These are phyloP conservation scores for Lindbergichthys nudifrons DNA, from an alignment of 2,797 vertebrate species.

Conservation along the genomic window DNA sequence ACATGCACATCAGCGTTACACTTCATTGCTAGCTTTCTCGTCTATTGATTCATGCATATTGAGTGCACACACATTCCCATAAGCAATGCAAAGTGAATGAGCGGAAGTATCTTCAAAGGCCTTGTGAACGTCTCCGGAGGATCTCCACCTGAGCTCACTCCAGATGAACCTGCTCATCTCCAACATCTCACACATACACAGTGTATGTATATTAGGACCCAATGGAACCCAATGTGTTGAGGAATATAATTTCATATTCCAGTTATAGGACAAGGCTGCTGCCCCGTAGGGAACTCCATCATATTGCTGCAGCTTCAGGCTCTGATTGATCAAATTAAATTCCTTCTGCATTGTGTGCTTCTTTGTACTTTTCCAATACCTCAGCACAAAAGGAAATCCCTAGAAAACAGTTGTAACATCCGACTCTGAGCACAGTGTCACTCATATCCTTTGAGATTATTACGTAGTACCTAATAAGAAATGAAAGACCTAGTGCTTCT, in stretches of 20 bases:
- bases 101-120: conserved; percentile 47
- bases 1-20: background rate
- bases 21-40: background rate
- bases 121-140: conserved; percentile 33
- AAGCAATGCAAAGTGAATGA: conserved; percentile 31
- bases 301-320: conserved; percentile 35
- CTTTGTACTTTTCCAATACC: conserved; percentile 43
- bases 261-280: conserved; percentile 36
- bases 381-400: conserved; percentile 22
- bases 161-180: conserved; percentile 38
- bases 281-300: conserved; percentile 30
- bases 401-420: conserved; percentile 34
- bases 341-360: conserved; percentile 34
- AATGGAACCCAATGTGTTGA: conserved; percentile 27
- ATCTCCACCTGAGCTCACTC: conserved; percentile 46
- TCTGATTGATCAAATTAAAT: conserved; percentile 50
- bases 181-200: conserved; percentile 10
- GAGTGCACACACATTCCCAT: conserved; percentile 6
- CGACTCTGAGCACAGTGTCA: conserved; percentile 17
- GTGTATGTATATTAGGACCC: conserved; percentile 35
- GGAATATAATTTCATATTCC: conserved; percentile 46
- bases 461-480: conserved; percentile 13
- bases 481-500: conserved; percentile 14
- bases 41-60: conserved; percentile 11
- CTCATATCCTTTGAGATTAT: conserved; percentile 35